These are phyloP conservation scores for Ctenosaura bakeri DNA, from an alignment of 2,797 vertebrate species.

Conservation along the genomic window DNA sequence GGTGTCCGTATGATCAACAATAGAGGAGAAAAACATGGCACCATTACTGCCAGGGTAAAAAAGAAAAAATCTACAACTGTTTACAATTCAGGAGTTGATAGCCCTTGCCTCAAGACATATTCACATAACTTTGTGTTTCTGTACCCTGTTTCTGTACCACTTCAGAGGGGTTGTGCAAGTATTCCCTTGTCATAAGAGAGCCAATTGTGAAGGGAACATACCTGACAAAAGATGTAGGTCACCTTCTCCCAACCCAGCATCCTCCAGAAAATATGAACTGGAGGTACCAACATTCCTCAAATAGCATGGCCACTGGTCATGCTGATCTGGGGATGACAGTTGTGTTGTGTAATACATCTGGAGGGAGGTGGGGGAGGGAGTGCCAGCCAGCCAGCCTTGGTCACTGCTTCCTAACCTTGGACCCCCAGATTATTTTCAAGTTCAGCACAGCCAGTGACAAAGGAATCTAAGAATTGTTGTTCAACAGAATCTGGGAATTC, in stretches of 20 bases:
- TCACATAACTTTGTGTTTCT: neutral
- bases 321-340: neutral
- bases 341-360: neutral
- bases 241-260: neutral
- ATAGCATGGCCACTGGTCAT: neutral
- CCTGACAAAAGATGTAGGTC: neutral
- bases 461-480: no score
- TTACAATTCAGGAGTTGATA: neutral
- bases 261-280: neutral
- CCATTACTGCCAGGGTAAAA: slow-evolving; percentile 93
- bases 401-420: no score
- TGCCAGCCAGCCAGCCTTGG: no score
- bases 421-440: no score
- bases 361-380: neutral
- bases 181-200: neutral
- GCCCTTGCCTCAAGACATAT: neutral
- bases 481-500: no score
- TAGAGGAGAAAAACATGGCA: slow-evolving; percentile 96
- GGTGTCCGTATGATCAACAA: slow-evolving; percentile 97
- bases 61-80: slow-evolving; percentile 19
- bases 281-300: neutral
- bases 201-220: neutral
- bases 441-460: no score
- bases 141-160: neutral
- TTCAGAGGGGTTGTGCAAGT: neutral